Base-by-base conservation (phyloP, 2,888 invertebrate genomes). In the Pimpla rufipes region DNA sequence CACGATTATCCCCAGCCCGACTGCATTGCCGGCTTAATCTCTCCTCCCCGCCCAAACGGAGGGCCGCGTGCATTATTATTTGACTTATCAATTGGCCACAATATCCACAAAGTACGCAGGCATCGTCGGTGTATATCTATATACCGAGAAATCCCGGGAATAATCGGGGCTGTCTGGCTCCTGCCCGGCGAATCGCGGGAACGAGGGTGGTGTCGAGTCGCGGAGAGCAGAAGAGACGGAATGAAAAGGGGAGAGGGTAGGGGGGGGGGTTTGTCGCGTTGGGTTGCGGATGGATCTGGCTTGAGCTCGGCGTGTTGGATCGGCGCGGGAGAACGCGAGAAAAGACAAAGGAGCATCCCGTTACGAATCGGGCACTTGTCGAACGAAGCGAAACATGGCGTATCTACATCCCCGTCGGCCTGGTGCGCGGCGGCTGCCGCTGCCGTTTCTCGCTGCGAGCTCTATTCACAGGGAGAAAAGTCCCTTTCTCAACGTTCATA, bases 261-360 rank as follows among this genome's bases (percentile, higher is more conserved):
- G 29, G 29, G 3, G 29, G 29, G 29, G 29, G 29, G 29, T 70
- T 62, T 81, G 79, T 79, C 64, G 77, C 73, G 68, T 47, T 79
- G 81, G 68, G 55, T 67, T 79, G 67, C 35, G 77, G 71, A 77
- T 67, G 77, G 40, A 74, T 81, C 73, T 73, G 76, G 57, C 67
- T 77, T 23, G 73, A 78, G 73, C 59, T 52, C 29, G 64, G 47
- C 37, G 64, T 52, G 52, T 64, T 23, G 55, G 57, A 64, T 62
- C 57, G n/a, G 78, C 77, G 80, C 81, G 88, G 88, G 86, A 88
- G 88, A 90, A 90, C 88, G 88, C 87, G 86, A 87, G 88, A 89
- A 91, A 91, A 92, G 92, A 93, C 92, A 93, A 92, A 90, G 89
- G 91, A 90, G 90, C 91, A 91, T 91, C 89, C 91, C 90, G 91